Conservation (phyloP, 2,888 invertebrate species). For the Cremastobaeus sp. region DNA sequence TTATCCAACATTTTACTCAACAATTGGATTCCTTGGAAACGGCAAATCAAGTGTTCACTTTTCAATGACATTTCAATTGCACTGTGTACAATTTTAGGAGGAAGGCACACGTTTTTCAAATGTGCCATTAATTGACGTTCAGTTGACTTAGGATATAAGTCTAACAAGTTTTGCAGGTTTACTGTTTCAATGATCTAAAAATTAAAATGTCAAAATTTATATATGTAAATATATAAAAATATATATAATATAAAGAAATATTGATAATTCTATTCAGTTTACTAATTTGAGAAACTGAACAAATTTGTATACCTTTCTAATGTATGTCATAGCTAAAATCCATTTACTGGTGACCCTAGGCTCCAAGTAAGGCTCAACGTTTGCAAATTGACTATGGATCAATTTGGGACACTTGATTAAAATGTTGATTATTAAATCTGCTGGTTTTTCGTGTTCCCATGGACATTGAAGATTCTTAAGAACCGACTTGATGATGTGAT, state of each 20-base stretch:
- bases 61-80: slow-evolving; percentile 68
- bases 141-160: slow-evolving; percentile 78
- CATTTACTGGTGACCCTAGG: slow-evolving; percentile 78
- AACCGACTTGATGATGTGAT: slow-evolving; percentile 82
- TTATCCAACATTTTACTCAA: slow-evolving; percentile 78
- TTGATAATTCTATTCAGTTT: background rate
- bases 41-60: slow-evolving; percentile 67
- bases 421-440: slow-evolving; percentile 83
- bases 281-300: background rate
- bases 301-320: slow-evolving; percentile 64
- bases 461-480: slow-evolving; percentile 84
- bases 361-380: slow-evolving; percentile 82
- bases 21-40: slow-evolving; percentile 74
- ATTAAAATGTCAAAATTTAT: background rate
- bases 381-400: slow-evolving; percentile 82
- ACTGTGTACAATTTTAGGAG: slow-evolving; percentile 79
- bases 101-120: slow-evolving; percentile 79
- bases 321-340: slow-evolving; percentile 71
- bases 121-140: slow-evolving; percentile 80
- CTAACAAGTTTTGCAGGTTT: slow-evolving; percentile 75
- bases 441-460: slow-evolving; percentile 84
- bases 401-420: slow-evolving; percentile 86
- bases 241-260: background rate
- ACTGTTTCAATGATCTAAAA: slow-evolving; percentile 71
- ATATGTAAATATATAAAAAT: slow-evolving; percentile 2